phyloP scores from a whole-genome alignment of 2,797 vertebrate genomes.

The Strix occidentalis region DNA sequence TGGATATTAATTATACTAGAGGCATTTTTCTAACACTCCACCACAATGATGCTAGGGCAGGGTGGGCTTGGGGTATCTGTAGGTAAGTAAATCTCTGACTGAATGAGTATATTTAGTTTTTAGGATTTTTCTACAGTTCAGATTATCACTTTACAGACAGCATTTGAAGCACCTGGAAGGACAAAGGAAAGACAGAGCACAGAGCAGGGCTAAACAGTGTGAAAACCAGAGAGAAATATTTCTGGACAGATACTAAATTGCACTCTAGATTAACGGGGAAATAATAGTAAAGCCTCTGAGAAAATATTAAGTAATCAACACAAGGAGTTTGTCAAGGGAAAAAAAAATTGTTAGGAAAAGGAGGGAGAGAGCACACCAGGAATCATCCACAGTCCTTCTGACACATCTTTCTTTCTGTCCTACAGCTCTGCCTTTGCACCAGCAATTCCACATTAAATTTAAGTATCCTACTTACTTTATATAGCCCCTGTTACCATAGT shows the following conservation, averaged over 20 bases:
- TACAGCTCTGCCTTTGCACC: background rate
- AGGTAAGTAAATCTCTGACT: background rate
- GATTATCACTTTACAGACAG: background rate
- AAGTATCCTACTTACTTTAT: conserved; percentile 26
- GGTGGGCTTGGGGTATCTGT: accelerated
- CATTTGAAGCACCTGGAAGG: background rate
- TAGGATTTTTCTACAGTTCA: background rate
- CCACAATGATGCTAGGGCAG: background rate
- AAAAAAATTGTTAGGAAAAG: background rate
- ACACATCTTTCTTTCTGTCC: background rate
- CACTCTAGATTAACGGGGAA: background rate
- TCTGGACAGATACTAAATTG: background rate
- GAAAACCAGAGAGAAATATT: background rate
- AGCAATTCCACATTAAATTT: background rate
- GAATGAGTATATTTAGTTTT: background rate
- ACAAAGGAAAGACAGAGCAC: background rate
- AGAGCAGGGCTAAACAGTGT: background rate
- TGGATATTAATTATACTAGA: background rate
- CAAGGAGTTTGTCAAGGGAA: background rate
- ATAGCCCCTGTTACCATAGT: background rate
- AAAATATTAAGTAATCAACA: background rate
- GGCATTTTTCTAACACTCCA: background rate
- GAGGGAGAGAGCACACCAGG: background rate
- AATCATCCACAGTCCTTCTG: background rate
- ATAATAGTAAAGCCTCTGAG: background rate